phyloP scores from a whole-genome alignment of 2,888 invertebrate species.

The Willowsia nigromaculata region DNA sequence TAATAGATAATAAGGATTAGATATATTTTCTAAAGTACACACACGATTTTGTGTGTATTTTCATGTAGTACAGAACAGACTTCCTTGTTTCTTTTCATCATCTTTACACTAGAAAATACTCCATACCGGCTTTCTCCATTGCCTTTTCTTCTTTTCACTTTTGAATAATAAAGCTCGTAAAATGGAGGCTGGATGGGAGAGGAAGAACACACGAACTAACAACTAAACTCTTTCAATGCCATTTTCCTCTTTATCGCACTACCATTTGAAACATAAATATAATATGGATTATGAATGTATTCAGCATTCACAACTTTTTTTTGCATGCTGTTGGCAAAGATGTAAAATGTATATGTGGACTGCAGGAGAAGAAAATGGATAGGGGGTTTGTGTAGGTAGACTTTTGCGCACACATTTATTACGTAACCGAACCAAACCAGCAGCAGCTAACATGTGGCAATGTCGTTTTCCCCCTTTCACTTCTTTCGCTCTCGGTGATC shows the following conservation, averaged over 20 bases:
- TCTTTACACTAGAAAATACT: not conserved
- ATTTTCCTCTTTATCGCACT: not conserved
- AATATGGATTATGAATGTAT: not conserved
- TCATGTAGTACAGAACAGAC: no score
- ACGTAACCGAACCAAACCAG: no score
- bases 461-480: not conserved
- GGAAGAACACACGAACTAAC: constrained; percentile 2
- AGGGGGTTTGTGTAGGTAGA: no score
- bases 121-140: not conserved
- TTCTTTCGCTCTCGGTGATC: not conserved
- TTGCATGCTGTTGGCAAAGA: not conserved
- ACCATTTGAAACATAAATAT: not conserved
- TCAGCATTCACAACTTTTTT: not conserved
- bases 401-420: not conserved
- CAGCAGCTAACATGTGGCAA: constrained; percentile 1
- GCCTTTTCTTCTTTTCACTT: not conserved
- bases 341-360: not conserved
- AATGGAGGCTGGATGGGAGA: not conserved
- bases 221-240: constrained; percentile 46
- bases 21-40: not conserved
- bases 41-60: no score
- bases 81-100: not conserved
- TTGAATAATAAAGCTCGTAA: not conserved
- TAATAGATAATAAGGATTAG: constrained; percentile 45
- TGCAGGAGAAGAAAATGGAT: not conserved